Conservation (phyloP, 2,888 invertebrate genomes). For the Zele albiditarsus region DNA sequence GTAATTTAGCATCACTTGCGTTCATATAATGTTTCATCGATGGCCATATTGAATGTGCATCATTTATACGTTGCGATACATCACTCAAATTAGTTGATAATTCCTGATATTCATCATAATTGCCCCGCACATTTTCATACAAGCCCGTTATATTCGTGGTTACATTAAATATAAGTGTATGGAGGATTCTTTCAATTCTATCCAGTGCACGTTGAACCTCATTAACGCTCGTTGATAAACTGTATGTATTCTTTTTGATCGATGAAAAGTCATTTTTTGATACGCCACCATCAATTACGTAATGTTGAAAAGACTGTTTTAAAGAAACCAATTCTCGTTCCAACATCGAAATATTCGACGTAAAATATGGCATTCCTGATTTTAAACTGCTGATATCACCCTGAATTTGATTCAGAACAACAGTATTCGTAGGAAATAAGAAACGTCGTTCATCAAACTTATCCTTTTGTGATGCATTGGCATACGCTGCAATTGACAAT, state of each 20-base stretch:
- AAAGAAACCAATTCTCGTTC: too few species aligned
- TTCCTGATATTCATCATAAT: conserved; percentile 20
- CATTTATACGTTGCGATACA: conserved; percentile 16
- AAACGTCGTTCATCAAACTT: not conserved
- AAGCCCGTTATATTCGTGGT: conserved; percentile 14
- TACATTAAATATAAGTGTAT: not conserved
- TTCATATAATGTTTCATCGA: conserved; percentile 2
- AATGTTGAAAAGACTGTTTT: not conserved
- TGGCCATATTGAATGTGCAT: conserved; percentile 7
- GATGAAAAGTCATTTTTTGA: not conserved
- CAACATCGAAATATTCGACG: not conserved
- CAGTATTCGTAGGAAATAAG: not conserved
- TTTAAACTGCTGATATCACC: not conserved
- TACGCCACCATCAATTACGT: not conserved
- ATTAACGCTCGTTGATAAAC: not conserved
- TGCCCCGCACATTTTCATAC: conserved; percentile 1
- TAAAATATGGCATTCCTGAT: not conserved
- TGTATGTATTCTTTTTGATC: not conserved
- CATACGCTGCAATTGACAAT: conserved; percentile 6
- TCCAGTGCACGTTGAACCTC: not conserved
- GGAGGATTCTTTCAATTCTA: conserved; percentile 1
- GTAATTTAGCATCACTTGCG: not conserved
- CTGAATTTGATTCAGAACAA: not conserved
- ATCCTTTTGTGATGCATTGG: not conserved
- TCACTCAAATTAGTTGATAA: conserved; percentile 22